Base-by-base conservation (phyloP, 2,113 vertebrate genomes). In the Laterallus jamaicensis region DNA sequence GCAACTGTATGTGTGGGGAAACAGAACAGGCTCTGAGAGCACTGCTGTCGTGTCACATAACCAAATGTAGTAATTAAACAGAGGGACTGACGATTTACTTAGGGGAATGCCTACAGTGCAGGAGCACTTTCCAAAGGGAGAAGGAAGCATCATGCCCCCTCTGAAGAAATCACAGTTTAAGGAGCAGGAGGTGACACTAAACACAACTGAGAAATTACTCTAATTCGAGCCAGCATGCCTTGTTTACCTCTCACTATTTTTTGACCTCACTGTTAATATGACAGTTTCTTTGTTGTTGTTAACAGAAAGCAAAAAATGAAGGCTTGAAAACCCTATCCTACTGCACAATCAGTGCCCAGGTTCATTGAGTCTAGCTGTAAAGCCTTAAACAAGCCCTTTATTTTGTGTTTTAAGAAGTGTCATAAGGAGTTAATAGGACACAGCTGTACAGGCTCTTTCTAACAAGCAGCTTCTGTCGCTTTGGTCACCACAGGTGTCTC, bases 401-500 rank as follows among this genome's bases (percentile, higher is more conserved):
- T 98, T 98, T 98, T 85, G 94, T 97, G 97, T 98, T 98, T 97
- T 97, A 94, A 96, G 97, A 96, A 98, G 97, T 98, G 98, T 98
- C 97, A 98, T 97, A 97, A 98, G 98, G 97, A 98, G 97, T 98
- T 98, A 98, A 98, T 97, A 98, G 97, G 97, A 98, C 98, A 98
- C 98, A 98, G 98, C 98, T 98, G 98, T 98, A 98, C 96, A 77
- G 94, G 96, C 96, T 98, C 97, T 97, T 97, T 98, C 97, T 98
- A 97, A 97, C 90, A 98, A 97, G 97, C 98, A 98, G 98, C 97
- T 98, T 98, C 97, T 98, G 97, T 97, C 85, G 96, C 97, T 98
- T 98, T 98, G 98, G 98, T 98, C 98, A 98, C 98, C 98, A 97
- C 98, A 98, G 98, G 98, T 98, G 97, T 98, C 98, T 98, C 96